Conservation (phyloP, 2,888 invertebrate species). For the Hypena proboscidalis region DNA sequence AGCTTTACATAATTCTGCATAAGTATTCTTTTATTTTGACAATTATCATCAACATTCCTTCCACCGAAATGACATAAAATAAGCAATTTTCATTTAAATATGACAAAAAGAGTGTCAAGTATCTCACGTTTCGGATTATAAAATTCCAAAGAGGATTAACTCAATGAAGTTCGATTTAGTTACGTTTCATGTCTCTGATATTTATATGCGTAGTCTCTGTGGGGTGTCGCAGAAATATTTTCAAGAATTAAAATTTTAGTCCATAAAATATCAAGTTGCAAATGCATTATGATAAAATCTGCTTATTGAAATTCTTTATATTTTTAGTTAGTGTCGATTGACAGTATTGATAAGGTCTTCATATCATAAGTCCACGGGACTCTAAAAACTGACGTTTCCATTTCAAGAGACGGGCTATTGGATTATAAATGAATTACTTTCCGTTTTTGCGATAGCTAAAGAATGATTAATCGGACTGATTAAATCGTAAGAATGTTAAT, state of each 20-base stretch:
- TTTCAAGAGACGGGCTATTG: conserved; percentile 50
- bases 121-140: conserved; percentile 54
- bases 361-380: conserved; percentile 30
- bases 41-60: conserved; percentile 18
- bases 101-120: conserved; percentile 31
- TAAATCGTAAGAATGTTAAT: conserved; percentile 60
- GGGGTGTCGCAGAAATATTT: conserved; percentile 20
- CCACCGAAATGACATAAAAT: conserved; percentile 11
- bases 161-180: conserved; percentile 45
- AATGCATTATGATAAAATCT: conserved; percentile 23
- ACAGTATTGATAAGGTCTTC: conserved; percentile 17
- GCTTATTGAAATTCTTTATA: conserved; percentile 16
- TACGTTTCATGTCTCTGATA: conserved; percentile 36
- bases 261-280: conserved; percentile 21
- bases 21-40: conserved; percentile 11
- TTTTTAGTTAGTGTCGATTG: conserved; percentile 18
- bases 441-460: conserved; percentile 60
- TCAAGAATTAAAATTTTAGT: conserved; percentile 11
- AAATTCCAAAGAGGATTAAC: conserved; percentile 59
- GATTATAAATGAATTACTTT: conserved; percentile 54
- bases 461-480: conserved; percentile 64
- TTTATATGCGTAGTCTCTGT: conserved; percentile 39
- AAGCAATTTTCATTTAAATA: conserved; percentile 17
- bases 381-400: conserved; percentile 38
- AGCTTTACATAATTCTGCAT: conserved; percentile 20